phyloP scores from a whole-genome alignment of 1,140 invertebrate species.

The Grapholita molesta region DNA sequence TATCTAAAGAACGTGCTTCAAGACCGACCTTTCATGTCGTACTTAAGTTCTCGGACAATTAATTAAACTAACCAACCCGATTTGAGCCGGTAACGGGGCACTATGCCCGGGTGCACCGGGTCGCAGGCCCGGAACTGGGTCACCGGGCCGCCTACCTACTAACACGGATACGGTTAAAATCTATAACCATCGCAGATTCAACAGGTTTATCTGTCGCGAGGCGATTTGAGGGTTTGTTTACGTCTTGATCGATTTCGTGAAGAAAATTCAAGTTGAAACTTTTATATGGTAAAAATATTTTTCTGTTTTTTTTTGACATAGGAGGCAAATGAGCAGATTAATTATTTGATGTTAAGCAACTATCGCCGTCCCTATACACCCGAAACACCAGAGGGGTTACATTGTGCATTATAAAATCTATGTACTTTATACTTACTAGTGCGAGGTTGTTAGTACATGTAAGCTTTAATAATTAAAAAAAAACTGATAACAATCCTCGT shows the following conservation, averaged over 20 bases:
- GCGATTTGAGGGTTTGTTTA: neutral
- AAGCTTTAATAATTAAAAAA: too few relatives aligned
- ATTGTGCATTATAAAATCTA: too few relatives aligned
- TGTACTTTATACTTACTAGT: too few relatives aligned
- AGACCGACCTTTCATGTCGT: neutral
- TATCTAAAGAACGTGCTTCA: too few relatives aligned
- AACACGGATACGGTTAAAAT: slow-evolving; percentile 14
- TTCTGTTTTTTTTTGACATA: neutral
- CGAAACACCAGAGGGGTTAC: too few relatives aligned
- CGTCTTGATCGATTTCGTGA: neutral
- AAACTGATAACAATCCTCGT: too few relatives aligned
- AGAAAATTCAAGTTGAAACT: neutral
- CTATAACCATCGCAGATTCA: neutral
- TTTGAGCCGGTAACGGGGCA: neutral
- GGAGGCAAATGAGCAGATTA: too few relatives aligned
- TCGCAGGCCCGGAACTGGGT: slow-evolving; percentile 5
- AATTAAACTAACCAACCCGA: neutral
- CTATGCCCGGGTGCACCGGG: slow-evolving; percentile 5
- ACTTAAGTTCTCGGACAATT: neutral
- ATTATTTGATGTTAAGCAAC: too few relatives aligned
- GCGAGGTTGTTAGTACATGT: too few relatives aligned
- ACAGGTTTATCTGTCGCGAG: slow-evolving; percentile 11
- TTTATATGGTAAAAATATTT: too few relatives aligned
- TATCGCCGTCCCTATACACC: too few relatives aligned
- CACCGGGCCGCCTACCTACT: neutral